These are phyloP conservation scores for Leptopilina syphax DNA, from an alignment of 2,888 invertebrate genomes.

Conservation along the genomic window DNA sequence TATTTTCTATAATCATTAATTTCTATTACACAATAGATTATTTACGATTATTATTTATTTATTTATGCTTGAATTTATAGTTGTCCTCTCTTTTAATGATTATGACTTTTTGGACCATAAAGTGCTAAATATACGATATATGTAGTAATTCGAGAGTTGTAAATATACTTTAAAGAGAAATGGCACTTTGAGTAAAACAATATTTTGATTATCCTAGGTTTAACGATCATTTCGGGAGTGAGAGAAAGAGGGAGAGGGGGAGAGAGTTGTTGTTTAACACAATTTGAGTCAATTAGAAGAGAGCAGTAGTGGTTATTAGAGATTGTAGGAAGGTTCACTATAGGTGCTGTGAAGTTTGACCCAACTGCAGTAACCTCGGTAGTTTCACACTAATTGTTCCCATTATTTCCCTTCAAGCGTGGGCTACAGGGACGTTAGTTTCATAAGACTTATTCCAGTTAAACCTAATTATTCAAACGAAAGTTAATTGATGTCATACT, in stretches of 20 bases:
- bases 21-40: no score
- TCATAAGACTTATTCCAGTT: slow-evolving; percentile 24
- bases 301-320: slow-evolving; percentile 28
- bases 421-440: slow-evolving; percentile 30
- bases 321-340: slow-evolving; percentile 21
- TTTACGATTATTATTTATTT: no score
- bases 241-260: background rate
- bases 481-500: slow-evolving; percentile 11
- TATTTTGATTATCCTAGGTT: slow-evolving; percentile 6
- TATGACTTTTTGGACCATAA: no score
- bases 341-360: slow-evolving; percentile 32
- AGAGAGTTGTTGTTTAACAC: slow-evolving; percentile 2
- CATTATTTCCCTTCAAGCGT: slow-evolving; percentile 35
- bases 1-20: no score
- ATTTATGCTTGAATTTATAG: no score
- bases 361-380: slow-evolving; percentile 29
- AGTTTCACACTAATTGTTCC: slow-evolving; percentile 35
- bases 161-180: background rate
- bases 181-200: background rate
- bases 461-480: slow-evolving; percentile 3
- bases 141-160: background rate
- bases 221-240: background rate
- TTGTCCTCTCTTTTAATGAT: no score
- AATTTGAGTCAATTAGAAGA: slow-evolving; percentile 25
- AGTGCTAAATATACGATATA: background rate